Evolutionary conservation across 2,888 invertebrate species (phyloP).

Genomic region (Dryadula phaetusa): DNA sequence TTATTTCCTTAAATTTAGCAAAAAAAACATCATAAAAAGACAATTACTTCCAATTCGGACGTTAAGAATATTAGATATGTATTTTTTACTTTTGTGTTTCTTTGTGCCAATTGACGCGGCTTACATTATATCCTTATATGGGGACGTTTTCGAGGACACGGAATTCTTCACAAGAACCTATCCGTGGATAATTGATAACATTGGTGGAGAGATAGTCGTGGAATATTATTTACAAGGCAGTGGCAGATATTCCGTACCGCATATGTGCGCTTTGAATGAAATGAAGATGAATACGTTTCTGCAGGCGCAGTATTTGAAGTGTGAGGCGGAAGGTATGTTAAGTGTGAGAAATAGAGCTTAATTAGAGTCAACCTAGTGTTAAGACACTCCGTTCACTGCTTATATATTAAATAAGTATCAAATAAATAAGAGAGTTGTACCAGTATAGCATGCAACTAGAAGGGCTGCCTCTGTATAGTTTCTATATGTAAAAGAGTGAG

Average conservation of each 20-base stretch:
- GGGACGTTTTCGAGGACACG: slow-evolving; percentile 55
- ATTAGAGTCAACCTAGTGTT: no score
- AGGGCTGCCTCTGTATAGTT: no score
- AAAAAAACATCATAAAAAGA: no score
- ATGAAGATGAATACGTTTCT: slow-evolving; percentile 56
- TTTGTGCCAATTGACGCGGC: slow-evolving; percentile 24
- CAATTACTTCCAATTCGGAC: not conserved
- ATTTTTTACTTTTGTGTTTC: slow-evolving; percentile 13
- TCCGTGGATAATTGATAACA: slow-evolving; percentile 64
- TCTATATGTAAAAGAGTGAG: no score
- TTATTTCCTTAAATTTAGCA: no score
- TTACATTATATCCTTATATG: slow-evolving; percentile 52
- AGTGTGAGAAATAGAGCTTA: not conserved
- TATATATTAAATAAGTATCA: no score
- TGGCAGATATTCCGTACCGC: slow-evolving; percentile 60
- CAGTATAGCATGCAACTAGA: no score
- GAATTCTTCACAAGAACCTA: slow-evolving; percentile 57
- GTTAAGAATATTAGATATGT: not conserved
- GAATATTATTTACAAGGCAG: slow-evolving; percentile 60
- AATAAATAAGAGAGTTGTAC: no score
- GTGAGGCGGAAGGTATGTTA: slow-evolving; percentile 60
- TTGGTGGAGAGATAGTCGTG: slow-evolving; percentile 58
- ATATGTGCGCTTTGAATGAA: slow-evolving; percentile 60
- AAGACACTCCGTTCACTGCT: no score
- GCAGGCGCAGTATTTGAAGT: slow-evolving; percentile 63